Evolutionary conservation across 1,140 invertebrate species (phyloP), one percentile per base, ranked within the genome.

Genomic region (Philotrypesis tridentata): DNA sequence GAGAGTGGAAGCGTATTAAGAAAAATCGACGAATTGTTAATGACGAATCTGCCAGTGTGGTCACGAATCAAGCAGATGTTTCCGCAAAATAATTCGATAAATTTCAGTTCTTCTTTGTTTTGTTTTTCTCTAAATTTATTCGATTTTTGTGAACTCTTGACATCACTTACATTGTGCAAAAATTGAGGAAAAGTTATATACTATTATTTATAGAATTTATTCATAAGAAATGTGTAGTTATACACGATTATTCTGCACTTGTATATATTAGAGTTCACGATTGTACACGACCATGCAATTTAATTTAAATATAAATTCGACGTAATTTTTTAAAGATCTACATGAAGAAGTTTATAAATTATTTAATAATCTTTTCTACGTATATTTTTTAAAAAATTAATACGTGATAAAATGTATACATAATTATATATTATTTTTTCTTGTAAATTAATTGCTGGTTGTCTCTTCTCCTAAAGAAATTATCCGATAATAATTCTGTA

Each of bases 1-100:
- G 97, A 0, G 97, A 98, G 89, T 98, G 97, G 97, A 98, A 98
- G 86, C 92, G 96, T 55, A 96, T 98, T 74, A 97, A 97, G 87
- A 98, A 98, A 86, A 95, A 95, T 87, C 90, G 95, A 31, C 92
- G 94, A 75, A 93, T 95, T 63, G 94, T 95, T 37, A 94, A 93
- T 11, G 93, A 92, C 23, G 91, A 92, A 37, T 80, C 89, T 9
- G 82, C 88, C 21, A 80, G 84, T 48, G 76, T 88, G 1, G 80
- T 84, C n/a, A 83, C 88, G 48, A 80, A 74, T 78, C 68, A 79
- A 73, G 29, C 31, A 73, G 70, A 78, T 25, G 27, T 73, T 65
- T 6, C 60, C 25, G 67, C 76, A 17, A 82, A 82, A 79, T 78
- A 74, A 27, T 17, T 33, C 33, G 7, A 7, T 1, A 43, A 43